phyloP scores from a whole-genome alignment of 2,797 vertebrate species.

The Cirrhinus molitorella region DNA sequence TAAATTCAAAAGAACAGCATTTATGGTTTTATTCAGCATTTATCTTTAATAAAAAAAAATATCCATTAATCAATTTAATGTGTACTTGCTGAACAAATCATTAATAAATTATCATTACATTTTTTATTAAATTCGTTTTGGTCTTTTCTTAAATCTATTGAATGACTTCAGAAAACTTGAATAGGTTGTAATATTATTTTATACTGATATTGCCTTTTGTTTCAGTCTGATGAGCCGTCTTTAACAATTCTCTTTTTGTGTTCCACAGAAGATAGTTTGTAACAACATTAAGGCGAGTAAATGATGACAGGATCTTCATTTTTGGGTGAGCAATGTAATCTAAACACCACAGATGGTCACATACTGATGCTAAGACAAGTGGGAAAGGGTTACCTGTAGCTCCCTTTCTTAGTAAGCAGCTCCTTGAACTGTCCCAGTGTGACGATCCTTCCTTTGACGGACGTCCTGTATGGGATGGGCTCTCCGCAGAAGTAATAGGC shows the following conservation, averaged over 20 bases:
- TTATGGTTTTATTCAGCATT: neutral
- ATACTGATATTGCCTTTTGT: neutral
- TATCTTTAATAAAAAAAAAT: neutral
- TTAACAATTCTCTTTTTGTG: too few relatives aligned
- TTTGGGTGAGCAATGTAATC: neutral
- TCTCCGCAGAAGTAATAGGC: slow-evolving; percentile 99
- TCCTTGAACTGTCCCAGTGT: slow-evolving; percentile 98
- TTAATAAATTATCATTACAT: neutral
- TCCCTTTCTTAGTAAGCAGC: slow-evolving; percentile 98
- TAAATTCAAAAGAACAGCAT: neutral
- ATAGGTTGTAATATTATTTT: too few relatives aligned
- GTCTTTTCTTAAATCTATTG: neutral
- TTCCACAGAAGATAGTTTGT: neutral
- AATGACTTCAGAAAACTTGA: neutral
- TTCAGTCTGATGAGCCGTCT: neutral
- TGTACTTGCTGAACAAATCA: neutral
- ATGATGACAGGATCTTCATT: neutral
- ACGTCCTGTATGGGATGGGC: slow-evolving; percentile 95
- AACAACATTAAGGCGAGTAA: neutral
- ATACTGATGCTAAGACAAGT: neutral
- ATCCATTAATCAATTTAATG: neutral
- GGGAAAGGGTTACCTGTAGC: slow-evolving; percentile 86
- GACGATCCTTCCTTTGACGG: slow-evolving; percentile 90
- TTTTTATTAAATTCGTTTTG: too few relatives aligned
- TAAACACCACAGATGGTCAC: neutral